phyloP scores from a whole-genome alignment of 2,797 vertebrate genomes.

The Allobates femoralis region DNA sequence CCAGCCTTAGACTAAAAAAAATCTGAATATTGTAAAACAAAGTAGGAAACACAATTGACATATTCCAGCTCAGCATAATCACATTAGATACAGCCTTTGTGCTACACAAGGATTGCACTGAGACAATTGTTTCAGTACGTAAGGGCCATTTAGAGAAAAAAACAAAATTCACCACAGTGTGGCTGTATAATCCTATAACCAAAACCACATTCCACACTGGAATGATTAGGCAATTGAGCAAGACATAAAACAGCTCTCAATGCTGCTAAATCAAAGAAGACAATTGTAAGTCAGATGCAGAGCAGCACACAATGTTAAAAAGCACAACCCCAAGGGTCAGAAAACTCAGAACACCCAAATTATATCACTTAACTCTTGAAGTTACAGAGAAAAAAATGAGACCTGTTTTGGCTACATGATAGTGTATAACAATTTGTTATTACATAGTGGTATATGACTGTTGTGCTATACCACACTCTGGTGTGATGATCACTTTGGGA shows the following conservation, averaged over 20 bases:
- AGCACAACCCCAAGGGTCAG: conserved; percentile 54
- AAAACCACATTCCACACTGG: conserved; percentile 62
- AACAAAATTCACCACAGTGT: conserved; percentile 53
- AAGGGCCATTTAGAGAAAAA: conserved; percentile 45
- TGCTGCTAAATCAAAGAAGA: conserved; percentile 59
- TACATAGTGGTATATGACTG: neutral
- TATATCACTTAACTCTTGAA: conserved; percentile 35
- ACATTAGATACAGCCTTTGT: conserved; percentile 42
- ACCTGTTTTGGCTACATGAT: no score
- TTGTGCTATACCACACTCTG: neutral
- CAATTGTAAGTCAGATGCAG: conserved; percentile 58
- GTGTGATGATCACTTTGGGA: neutral
- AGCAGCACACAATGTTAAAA: conserved; percentile 57
- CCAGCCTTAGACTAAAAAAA: no score
- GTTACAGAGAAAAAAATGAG: neutral
- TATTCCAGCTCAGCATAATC: conserved; percentile 44
- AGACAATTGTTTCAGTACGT: conserved; percentile 35
- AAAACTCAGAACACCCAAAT: conserved; percentile 61
- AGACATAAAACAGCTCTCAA: conserved; percentile 59
- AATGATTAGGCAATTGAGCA: conserved; percentile 62
- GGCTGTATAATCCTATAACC: conserved; percentile 59
- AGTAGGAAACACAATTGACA: conserved; percentile 47
- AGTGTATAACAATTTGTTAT: neutral
- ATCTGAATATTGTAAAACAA: conserved; percentile 39
- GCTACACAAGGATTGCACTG: conserved; percentile 25